These are phyloP conservation scores for Drosophila pachea DNA, from an alignment of 1,140 invertebrate genomes.

Conservation along the genomic window DNA sequence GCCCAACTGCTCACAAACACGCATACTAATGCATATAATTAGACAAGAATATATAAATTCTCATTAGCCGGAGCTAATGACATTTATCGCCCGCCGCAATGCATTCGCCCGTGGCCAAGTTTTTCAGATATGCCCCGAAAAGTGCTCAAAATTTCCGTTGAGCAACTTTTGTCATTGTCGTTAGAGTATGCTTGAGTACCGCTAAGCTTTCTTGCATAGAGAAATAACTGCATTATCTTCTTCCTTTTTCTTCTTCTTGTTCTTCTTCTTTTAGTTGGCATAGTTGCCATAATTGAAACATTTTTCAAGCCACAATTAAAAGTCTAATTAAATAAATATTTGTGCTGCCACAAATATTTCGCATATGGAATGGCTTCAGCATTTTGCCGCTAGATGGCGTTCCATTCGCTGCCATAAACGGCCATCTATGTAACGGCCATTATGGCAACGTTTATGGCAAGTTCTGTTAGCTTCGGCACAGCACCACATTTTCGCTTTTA, in stretches of 20 bases:
- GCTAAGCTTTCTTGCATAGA: neutral
- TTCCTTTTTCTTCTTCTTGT: neutral
- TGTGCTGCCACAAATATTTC: neutral
- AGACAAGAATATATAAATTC: neutral
- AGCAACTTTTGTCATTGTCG: neutral
- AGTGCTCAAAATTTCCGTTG: neutral
- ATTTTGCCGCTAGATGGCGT: neutral
- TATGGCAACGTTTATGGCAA: conserved; percentile 1
- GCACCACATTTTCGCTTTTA: neutral
- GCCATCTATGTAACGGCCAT: neutral
- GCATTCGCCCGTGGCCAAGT: neutral
- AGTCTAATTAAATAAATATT: conserved; percentile 7
- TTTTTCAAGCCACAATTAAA: conserved; percentile 1
- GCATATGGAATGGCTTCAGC: neutral
- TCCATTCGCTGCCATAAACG: neutral
- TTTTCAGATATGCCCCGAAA: neutral
- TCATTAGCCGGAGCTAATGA: neutral
- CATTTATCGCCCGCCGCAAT: neutral
- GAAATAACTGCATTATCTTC: neutral
- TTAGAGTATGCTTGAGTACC: neutral
- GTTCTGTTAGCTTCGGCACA: neutral
- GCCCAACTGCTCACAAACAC: no score
- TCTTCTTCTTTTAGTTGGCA: neutral
- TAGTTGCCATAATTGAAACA: conserved; percentile 5
- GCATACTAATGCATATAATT: neutral